A percentile compares a stretch with the other conserved stretches of the same genome.
Conservation (phyloP, 2,888 invertebrate genomes). For the Mamestra brassicae region DNA sequence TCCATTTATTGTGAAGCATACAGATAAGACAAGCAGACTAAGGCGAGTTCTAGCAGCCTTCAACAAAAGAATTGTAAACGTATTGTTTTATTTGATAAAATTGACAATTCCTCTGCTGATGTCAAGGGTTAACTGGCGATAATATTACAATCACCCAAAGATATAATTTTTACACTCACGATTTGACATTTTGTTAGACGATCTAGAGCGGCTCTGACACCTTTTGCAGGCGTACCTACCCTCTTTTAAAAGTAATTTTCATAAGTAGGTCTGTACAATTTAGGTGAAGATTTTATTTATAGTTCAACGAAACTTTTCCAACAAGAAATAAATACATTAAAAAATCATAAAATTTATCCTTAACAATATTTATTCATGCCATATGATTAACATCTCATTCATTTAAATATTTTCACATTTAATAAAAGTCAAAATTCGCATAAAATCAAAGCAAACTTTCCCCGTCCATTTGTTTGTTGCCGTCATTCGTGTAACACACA, state of each 20-base stretch:
- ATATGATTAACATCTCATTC: background rate
- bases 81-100: background rate
- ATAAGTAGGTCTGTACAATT: background rate
- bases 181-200: background rate
- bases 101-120: background rate
- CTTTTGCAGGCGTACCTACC: background rate
- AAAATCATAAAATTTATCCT: too few species aligned
- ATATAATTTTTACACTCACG: background rate
- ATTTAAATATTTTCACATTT: constrained; percentile 23
- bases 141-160: background rate
- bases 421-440: constrained; percentile 21
- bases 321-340: background rate
- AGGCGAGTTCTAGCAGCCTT: background rate
- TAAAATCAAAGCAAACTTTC: constrained; percentile 65
- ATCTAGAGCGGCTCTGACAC: background rate
- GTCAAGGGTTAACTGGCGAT: constrained; percentile 4
- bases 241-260: background rate
- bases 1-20: too few species aligned
- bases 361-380: background rate
- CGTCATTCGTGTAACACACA: constrained; percentile 19
- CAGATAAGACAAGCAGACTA: background rate
- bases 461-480: constrained; percentile 53
- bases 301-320: background rate
- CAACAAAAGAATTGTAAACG: background rate
- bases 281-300: background rate